A percentile compares a stretch with the other conserved stretches of the same genome.
phyloP scores from a whole-genome alignment of 1,140 invertebrate genomes.

The Drosophila pectinifera region DNA sequence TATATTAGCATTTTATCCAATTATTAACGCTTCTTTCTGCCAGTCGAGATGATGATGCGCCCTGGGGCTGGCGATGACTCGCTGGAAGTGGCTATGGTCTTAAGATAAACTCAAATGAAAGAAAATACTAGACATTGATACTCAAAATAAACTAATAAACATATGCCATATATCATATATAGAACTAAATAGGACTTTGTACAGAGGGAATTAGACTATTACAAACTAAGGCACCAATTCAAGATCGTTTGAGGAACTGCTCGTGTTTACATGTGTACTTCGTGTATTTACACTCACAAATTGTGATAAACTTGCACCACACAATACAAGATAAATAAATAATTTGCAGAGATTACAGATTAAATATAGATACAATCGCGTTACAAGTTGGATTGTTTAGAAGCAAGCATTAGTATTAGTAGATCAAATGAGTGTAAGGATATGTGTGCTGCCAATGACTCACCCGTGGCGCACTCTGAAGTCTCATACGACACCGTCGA shows the following conservation, averaged over 20 bases:
- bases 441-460: constrained; percentile 42
- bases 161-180: constrained; percentile 43
- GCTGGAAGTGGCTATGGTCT: constrained; percentile 37
- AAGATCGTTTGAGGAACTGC: constrained; percentile 32
- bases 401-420: constrained; percentile 70
- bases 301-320: constrained; percentile 66
- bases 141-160: constrained; percentile 37
- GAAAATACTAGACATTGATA: constrained; percentile 24
- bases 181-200: constrained; percentile 57
- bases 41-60: constrained; percentile 25
- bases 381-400: constrained; percentile 34
- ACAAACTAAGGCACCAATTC: constrained; percentile 28
- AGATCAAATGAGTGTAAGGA: constrained; percentile 32
- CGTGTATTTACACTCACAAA: constrained; percentile 22
- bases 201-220: constrained; percentile 38
- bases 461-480: constrained; percentile 83
- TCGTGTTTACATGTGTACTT: constrained; percentile 26
- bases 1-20: constrained; percentile 48
- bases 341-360: constrained; percentile 10
- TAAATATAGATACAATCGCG: constrained; percentile 32
- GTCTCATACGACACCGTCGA: constrained; percentile 83
- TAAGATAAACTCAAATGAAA: constrained; percentile 32
- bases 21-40: constrained; percentile 17
- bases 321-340: constrained; percentile 32
- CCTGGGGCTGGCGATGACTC: background rate